These are phyloP conservation scores for Meloidogyne exigua DNA, from an alignment of 1,140 invertebrate species.

Conservation along the genomic window DNA sequence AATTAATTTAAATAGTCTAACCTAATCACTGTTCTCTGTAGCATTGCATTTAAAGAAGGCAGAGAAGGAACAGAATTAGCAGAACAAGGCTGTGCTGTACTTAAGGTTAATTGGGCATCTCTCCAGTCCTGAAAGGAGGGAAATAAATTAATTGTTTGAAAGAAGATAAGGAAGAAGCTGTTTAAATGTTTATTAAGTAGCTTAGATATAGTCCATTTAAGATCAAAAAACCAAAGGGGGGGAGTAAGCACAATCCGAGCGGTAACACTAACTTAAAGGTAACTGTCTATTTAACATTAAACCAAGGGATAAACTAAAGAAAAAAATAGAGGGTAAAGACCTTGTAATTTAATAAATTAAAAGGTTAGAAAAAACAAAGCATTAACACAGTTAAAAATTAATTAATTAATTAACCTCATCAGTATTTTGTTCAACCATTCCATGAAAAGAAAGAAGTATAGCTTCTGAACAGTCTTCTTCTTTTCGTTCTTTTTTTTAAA, in stretches of 20 bases:
- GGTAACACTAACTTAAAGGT: no score
- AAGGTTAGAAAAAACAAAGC: no score
- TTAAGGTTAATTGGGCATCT: constrained; percentile 64
- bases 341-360: no score
- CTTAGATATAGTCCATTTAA: no score
- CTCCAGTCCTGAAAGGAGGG: constrained; percentile 64
- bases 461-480: constrained; percentile 29
- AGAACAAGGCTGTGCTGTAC: constrained; percentile 65
- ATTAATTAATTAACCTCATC: constrained; percentile 63
- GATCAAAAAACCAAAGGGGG: no score
- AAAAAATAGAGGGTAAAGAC: no score
- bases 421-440: constrained; percentile 65
- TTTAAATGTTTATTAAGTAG: no score
- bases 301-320: no score
- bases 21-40: constrained; percentile 18
- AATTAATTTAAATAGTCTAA: background rate
- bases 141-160: background rate
- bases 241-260: no score
- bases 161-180: no score
- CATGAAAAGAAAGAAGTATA: constrained; percentile 65
- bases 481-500: constrained; percentile 3
- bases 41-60: constrained; percentile 51
- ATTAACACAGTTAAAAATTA: no score
- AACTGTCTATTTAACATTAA: no score
- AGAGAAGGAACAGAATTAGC: constrained; percentile 64